phyloP scores from a whole-genome alignment of 2,113 vertebrate genomes.

The Varanus komodoensis region DNA sequence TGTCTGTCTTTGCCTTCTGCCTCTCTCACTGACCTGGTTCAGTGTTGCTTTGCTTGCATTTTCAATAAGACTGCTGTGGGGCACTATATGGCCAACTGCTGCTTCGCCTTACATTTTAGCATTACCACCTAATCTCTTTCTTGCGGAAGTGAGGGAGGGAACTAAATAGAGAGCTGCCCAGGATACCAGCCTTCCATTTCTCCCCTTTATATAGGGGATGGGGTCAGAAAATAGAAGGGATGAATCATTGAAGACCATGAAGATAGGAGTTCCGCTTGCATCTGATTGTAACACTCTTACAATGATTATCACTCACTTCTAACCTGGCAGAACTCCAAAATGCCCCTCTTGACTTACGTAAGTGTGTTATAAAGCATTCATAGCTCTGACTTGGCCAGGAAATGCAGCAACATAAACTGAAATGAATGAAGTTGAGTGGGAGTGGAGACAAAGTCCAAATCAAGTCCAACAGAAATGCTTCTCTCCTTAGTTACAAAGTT shows the following conservation, averaged over 20 bases:
- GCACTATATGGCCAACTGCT: too few relatives aligned
- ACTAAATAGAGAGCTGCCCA: not conserved
- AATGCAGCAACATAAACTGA: not conserved
- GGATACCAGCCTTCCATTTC: not conserved
- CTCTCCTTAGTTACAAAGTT: conserved; percentile 75
- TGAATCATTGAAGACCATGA: not conserved
- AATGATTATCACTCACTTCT: not conserved
- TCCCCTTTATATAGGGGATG: too few relatives aligned
- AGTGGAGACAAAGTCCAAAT: too few relatives aligned
- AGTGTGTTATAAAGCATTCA: not conserved
- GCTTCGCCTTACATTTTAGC: not conserved
- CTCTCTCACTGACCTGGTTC: not conserved
- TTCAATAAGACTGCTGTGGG: not conserved
- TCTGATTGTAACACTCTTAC: too few relatives aligned
- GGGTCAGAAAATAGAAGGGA: not conserved
- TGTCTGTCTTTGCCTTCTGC: not conserved
- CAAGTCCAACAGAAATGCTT: not conserved
- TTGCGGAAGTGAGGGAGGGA: not conserved
- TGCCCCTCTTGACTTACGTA: not conserved
- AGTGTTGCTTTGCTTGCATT: not conserved
- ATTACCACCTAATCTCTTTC: not conserved
- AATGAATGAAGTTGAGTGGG: too few relatives aligned
- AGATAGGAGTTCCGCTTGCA: not conserved
- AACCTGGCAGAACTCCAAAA: not conserved
- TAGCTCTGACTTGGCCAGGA: too few relatives aligned